Conservation (phyloP, 2,113 vertebrate species). For the Puma concolor region DNA sequence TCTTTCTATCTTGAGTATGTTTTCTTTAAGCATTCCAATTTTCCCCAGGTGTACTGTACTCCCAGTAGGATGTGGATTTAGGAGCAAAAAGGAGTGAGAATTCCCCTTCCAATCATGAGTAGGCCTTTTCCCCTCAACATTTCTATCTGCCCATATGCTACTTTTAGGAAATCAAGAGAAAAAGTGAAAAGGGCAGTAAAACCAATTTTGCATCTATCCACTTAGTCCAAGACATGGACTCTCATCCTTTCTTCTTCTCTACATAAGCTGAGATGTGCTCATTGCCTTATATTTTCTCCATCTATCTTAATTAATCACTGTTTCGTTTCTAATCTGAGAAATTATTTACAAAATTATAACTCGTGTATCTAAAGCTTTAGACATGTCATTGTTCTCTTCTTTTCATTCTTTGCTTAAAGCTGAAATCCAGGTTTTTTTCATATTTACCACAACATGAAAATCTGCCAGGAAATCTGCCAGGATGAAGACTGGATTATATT, state of each 20-base stretch:
- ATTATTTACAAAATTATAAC: slow-evolving; percentile 31
- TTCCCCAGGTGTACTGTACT: neutral
- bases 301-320: neutral
- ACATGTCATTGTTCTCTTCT: neutral
- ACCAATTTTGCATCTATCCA: neutral
- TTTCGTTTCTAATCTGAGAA: neutral
- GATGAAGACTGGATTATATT: neutral
- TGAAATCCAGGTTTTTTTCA: neutral
- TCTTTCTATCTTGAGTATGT: neutral
- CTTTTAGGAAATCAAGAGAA: neutral
- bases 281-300: neutral
- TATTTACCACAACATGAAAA: neutral
- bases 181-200: neutral
- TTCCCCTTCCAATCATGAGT: neutral
- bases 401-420: slow-evolving; percentile 29
- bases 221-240: neutral
- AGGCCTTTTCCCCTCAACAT: neutral
- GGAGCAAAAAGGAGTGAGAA: neutral
- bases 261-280: neutral
- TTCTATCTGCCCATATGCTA: neutral
- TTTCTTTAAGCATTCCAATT: neutral
- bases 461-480: neutral
- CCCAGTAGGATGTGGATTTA: neutral
- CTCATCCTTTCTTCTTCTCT: neutral
- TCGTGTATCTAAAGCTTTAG: slow-evolving; percentile 9